Evolutionary conservation across 2,113 vertebrate genomes (phyloP).

Genomic region (Pogona vitticeps): DNA sequence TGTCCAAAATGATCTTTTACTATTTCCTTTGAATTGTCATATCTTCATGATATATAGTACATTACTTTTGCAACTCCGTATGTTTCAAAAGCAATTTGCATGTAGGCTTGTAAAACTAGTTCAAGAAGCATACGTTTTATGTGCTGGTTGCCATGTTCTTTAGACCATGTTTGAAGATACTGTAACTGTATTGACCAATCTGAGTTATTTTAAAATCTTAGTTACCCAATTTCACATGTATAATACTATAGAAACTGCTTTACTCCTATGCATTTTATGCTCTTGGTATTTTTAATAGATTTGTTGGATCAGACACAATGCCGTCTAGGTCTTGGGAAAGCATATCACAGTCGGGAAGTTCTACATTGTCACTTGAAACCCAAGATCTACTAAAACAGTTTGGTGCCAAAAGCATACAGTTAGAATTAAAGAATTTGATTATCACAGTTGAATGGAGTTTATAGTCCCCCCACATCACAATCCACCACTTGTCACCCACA

Average conservation of each 20-base stretch:
- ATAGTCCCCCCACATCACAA: not conserved
- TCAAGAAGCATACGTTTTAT: not conserved
- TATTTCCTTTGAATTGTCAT: not conserved
- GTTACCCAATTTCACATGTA: not conserved
- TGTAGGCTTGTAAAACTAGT: not conserved
- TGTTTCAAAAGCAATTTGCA: not conserved
- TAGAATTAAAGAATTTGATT: not conserved
- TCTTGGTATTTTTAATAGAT: not conserved
- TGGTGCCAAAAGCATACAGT: not conserved
- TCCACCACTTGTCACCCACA: not conserved
- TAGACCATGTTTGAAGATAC: not conserved
- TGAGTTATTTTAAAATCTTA: not conserved
- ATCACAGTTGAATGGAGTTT: not conserved
- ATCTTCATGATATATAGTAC: not conserved
- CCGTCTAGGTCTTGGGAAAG: not conserved
- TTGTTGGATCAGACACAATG: not conserved
- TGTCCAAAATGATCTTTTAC: not conserved
- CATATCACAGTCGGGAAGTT: not conserved
- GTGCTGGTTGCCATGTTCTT: not conserved
- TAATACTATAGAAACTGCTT: not conserved
- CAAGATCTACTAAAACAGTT: not conserved
- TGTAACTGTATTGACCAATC: not conserved
- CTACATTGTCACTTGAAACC: not conserved
- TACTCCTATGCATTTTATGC: not conserved
- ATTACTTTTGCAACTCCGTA: not conserved